Base-by-base conservation (phyloP, 1,140 invertebrate genomes). In the Euura lappo region DNA sequence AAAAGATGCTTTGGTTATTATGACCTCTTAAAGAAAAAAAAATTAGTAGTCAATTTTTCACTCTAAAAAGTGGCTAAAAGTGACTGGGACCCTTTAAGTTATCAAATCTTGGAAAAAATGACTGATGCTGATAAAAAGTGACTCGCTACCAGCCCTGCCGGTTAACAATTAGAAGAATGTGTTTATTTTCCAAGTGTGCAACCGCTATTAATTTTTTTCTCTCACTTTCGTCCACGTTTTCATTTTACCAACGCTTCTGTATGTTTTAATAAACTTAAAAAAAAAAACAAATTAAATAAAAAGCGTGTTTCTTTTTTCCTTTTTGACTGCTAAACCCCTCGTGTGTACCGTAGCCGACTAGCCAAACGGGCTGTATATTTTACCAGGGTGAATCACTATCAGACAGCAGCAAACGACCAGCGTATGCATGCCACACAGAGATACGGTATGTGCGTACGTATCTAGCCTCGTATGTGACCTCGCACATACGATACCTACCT, bases 341-440 rank as follows among this genome's bases (percentile, higher is more conserved):
- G 28, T 28, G 28, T 28, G 28, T 28, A 0, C 28, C 28, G 28
- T 28, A 28, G 1, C 28, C 28, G 28, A 28, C 28, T 28, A 28
- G 28, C 28, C 28, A 28, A 28, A 28, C 28, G 28, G 44, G 45
- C 11, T 70, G 69, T 70, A 70, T 70, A 70, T 70, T 70, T 70
- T 70, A 47, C 69, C 44, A 70, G 69, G 69, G 69, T 70, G 69
- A 70, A 44, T 70, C 69, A 70, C 69, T 47, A 70, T 70, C 69
- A 45, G 69, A 13, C 42, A 42, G 28, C 69, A 68, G 3, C 28
- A 28, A 6, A 28, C 28, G 8, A 6, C 51, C 66, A 10, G 66
- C 11, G 10, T 11, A 11, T 8, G 66, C 13, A 68, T 28, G 10
- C 44, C 42, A 42, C 66, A 11, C 11, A 68, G 42, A 42, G 13